Evolutionary conservation across 1,140 invertebrate species (phyloP).

Genomic region (Drosophila carrolli): DNA sequence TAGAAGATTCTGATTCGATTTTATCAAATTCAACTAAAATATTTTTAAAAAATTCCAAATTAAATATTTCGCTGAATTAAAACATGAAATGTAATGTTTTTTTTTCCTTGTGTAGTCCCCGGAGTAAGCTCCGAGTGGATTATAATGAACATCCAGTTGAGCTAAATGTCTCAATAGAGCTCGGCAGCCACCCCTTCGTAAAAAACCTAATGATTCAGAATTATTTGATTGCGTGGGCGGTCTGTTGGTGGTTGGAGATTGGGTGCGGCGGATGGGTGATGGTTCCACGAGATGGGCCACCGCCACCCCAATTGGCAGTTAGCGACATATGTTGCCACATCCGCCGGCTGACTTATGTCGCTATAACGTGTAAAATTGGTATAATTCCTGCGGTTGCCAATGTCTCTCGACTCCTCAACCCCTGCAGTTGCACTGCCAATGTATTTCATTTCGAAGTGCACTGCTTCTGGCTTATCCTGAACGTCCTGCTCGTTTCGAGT

Average conservation of each 20-base stretch:
- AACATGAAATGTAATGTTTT: background rate
- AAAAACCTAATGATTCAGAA: slow-evolving; percentile 79
- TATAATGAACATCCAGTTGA: slow-evolving; percentile 82
- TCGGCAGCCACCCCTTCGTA: slow-evolving; percentile 40
- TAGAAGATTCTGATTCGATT: too few relatives aligned
- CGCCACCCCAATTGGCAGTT: slow-evolving; percentile 61
- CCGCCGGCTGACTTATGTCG: slow-evolving; percentile 78
- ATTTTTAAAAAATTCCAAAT: too few relatives aligned
- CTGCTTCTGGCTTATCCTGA: slow-evolving; percentile 22
- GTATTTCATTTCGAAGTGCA: slow-evolving; percentile 64
- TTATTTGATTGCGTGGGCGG: slow-evolving; percentile 84
- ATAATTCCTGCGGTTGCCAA: slow-evolving; percentile 83
- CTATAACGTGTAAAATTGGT: slow-evolving; percentile 83
- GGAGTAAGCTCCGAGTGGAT: slow-evolving; percentile 66
- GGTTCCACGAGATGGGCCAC: slow-evolving; percentile 1
- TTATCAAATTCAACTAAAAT: too few relatives aligned
- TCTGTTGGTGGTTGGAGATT: slow-evolving; percentile 56
- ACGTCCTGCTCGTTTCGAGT: background rate
- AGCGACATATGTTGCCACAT: slow-evolving; percentile 78
- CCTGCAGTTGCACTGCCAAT: slow-evolving; percentile 17
- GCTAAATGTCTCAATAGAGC: slow-evolving; percentile 77
- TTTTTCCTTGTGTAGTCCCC: background rate
- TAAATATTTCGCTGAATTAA: background rate
- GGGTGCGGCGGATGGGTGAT: slow-evolving; percentile 13
- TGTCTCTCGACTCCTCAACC: slow-evolving; percentile 21